A percentile compares a stretch with the other conserved stretches of the same genome.
These are phyloP conservation scores for Uropetala carovei DNA, from an alignment of 2,888 invertebrate species.

Conservation along the genomic window DNA sequence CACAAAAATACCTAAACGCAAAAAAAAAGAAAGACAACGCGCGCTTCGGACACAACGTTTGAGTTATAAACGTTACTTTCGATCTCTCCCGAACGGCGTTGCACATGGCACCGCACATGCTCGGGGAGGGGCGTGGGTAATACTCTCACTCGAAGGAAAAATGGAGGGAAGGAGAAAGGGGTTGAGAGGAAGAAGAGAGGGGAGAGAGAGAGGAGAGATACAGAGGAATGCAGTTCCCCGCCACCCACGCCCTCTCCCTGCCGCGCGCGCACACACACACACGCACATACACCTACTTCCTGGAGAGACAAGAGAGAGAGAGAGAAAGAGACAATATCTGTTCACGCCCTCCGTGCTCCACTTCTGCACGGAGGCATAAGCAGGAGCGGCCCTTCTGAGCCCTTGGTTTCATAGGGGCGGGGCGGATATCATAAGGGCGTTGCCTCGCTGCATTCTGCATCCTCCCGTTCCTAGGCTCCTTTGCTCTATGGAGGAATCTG, in stretches of 20 bases:
- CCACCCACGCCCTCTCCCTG: background rate
- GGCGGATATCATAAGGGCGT: background rate
- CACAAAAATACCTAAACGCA: too few relatives aligned
- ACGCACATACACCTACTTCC: background rate
- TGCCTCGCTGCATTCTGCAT: slow-evolving; percentile 13
- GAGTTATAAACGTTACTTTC: background rate
- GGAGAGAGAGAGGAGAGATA: background rate
- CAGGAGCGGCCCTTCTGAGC: background rate
- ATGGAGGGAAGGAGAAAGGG: background rate
- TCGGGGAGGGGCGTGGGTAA: background rate
- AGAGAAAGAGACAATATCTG: background rate
- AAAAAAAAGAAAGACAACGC: too few relatives aligned
- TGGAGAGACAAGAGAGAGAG: slow-evolving; percentile 4
- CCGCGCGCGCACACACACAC: background rate
- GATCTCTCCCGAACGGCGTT: background rate
- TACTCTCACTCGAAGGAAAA: background rate
- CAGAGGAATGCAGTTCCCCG: slow-evolving; percentile 38
- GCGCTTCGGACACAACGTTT: too few relatives aligned
- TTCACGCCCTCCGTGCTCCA: slow-evolving; percentile 26
- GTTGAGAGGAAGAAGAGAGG: background rate
- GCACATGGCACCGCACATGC: background rate
- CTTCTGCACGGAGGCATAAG: background rate
- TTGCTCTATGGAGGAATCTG: background rate
- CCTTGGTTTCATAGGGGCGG: background rate
- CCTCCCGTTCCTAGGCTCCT: background rate